Base-by-base conservation (phyloP, 2,797 vertebrate genomes). In the Girardinus metallicus region DNA sequence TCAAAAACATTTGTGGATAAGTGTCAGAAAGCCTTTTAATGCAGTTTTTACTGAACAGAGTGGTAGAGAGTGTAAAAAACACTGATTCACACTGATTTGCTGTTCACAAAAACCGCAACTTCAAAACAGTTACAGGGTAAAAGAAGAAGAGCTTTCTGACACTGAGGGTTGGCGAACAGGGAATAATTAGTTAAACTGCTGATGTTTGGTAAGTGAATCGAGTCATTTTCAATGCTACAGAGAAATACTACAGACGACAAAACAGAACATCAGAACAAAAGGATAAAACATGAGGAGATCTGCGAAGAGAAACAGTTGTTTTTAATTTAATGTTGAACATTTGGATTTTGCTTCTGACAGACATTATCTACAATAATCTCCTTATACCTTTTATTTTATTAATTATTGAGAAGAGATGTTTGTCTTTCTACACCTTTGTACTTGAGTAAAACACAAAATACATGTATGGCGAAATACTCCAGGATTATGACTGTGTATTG, bases 21-120 rank as follows among this genome's bases (percentile, higher is more conserved):
- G 86, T 86, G 84, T 85, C 74, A 88, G 80, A 88, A 87, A 83
- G 84, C 82, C 70, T 84, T 88, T 81, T 71, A 80, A 64, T 82
- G 76, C 66, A 49, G 36, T 85, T 90, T 88, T 77, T 79, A 81
- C 81, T 77, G 81, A 86, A 79, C 60, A 49, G 80, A 80, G 72
- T 55, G 75, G 76, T 90, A 94, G 95, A 95, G 95, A 91, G 95
- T 92, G 23, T 73, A 66, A 85, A 86, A 80, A 85, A 64, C 83
- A 83, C 85, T 82, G 81, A 85, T 57, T 29, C 26, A n/a, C 53
- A 34, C 60, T 62, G 5, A 62, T 62, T 62, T 31, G 6, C 60
- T 53, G 82, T 43, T 80, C 83, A 87, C 85, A 87, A 87, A 85
- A 75, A 84, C 78, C 70, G 70, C 49, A 74, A 82, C 83, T 82